Percentiles rank a stretch among this genome's conserved stretches.
Conservation (phyloP, 2,888 invertebrate genomes). For the Halictus quadricinctus region DNA sequence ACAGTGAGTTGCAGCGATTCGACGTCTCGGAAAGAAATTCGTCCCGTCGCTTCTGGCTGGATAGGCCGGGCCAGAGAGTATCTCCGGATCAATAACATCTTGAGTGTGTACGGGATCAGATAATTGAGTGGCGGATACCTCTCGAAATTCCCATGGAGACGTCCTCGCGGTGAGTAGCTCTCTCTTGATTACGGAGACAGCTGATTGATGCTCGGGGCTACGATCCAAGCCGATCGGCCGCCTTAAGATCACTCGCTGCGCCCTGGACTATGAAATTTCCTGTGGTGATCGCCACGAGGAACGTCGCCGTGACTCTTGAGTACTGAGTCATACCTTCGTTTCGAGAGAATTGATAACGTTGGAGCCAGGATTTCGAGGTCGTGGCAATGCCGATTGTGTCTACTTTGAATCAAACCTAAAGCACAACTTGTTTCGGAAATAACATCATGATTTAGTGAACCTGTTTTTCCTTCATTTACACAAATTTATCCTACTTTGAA, state of each 20-base stretch:
- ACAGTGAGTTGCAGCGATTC: not conserved
- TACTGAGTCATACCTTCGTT: not conserved
- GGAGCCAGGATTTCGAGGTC: not conserved
- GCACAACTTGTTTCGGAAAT: too few species aligned
- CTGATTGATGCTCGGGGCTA: constrained; percentile 72
- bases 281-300: constrained; percentile 50
- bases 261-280: constrained; percentile 69
- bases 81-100: constrained; percentile 63
- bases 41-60: constrained; percentile 1
- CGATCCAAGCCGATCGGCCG: constrained; percentile 58
- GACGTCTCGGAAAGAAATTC: not conserved
- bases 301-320: constrained; percentile 17
- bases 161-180: constrained; percentile 69
- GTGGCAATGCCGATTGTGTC: too few species aligned
- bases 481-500: too few species aligned
- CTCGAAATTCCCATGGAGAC: constrained; percentile 74
- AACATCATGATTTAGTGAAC: too few species aligned
- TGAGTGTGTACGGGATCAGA: constrained; percentile 61
- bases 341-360: not conserved
- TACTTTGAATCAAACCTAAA: too few species aligned
- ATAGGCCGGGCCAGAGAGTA: constrained; percentile 33
- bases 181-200: constrained; percentile 68
- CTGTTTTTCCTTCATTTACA: too few species aligned
- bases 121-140: constrained; percentile 74
- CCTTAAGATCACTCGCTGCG: constrained; percentile 69